These are phyloP conservation scores for Sinella curviseta DNA, from an alignment of 1,140 invertebrate species.

Conservation along the genomic window DNA sequence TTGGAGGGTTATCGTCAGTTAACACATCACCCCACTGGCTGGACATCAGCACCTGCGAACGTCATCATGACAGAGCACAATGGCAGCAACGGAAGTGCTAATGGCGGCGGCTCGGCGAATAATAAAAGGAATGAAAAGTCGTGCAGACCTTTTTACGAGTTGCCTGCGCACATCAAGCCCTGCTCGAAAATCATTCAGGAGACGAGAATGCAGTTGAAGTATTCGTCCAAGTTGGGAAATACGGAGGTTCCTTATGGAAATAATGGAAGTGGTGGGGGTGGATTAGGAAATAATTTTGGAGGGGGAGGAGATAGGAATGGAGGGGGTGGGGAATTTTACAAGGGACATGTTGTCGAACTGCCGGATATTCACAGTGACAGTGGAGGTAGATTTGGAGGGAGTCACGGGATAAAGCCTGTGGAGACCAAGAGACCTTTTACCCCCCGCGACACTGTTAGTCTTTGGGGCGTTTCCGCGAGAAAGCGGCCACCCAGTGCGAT, in stretches of 20 bases:
- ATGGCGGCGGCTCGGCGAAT: too few species aligned
- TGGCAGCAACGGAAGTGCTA: neutral
- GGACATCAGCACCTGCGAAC: neutral
- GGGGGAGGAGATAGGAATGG: neutral
- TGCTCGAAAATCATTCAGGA: constrained; percentile 49
- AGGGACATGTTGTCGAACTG: neutral
- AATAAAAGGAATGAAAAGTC: neutral
- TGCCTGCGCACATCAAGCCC: constrained; percentile 46
- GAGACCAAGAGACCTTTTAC: constrained; percentile 77
- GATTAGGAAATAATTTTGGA: neutral
- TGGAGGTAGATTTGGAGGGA: constrained; percentile 2
- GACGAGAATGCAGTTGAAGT: constrained; percentile 39
- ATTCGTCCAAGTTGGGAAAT: constrained; percentile 26
- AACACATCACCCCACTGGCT: neutral
- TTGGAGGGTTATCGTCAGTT: neutral
- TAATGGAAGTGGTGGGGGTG: neutral
- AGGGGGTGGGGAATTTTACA: neutral
- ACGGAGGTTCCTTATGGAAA: neutral
- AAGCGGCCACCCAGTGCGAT: constrained; percentile 75
- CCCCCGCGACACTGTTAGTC: constrained; percentile 72
- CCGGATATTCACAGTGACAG: neutral
- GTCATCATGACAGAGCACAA: neutral
- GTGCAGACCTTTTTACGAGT: constrained; percentile 45
- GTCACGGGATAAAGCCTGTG: constrained; percentile 57
- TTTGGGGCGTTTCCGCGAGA: constrained; percentile 63